phyloP scores from a whole-genome alignment of 1,140 invertebrate genomes.

The Bombus cullumanus region DNA sequence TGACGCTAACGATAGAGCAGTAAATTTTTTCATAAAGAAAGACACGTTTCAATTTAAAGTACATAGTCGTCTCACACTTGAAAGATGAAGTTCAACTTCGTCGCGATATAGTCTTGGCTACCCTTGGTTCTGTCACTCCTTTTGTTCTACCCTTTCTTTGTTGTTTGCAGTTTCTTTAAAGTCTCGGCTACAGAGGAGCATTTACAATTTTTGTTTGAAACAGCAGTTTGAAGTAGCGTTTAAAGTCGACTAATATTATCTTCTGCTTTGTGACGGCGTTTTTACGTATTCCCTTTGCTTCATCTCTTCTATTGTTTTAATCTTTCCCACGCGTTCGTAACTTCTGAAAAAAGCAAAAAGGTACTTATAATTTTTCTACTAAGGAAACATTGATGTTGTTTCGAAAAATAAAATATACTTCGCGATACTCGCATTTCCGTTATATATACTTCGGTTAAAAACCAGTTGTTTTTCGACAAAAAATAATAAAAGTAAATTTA shows the following conservation, averaged over 20 bases:
- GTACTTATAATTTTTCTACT: neutral
- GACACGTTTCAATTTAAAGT: neutral
- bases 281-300: constrained; percentile 16
- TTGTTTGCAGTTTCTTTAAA: constrained; percentile 9
- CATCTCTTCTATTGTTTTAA: constrained; percentile 20
- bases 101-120: neutral
- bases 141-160: constrained; percentile 20
- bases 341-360: neutral
- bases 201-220: constrained; percentile 31
- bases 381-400: neutral
- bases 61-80: neutral
- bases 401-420: neutral
- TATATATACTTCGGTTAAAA: neutral
- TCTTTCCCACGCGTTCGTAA: constrained; percentile 5
- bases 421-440: neutral
- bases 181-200: neutral
- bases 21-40: neutral
- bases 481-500: neutral
- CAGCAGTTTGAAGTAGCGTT: constrained; percentile 21
- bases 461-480: neutral
- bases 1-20: neutral
- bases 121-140: neutral
- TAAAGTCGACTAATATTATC: constrained; percentile 20
- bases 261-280: neutral
- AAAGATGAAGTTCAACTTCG: constrained; percentile 1